Percentiles rank a stretch among this genome's conserved stretches.
phyloP scores from a whole-genome alignment of 2,888 invertebrate species.

The Tipula lateralis region DNA sequence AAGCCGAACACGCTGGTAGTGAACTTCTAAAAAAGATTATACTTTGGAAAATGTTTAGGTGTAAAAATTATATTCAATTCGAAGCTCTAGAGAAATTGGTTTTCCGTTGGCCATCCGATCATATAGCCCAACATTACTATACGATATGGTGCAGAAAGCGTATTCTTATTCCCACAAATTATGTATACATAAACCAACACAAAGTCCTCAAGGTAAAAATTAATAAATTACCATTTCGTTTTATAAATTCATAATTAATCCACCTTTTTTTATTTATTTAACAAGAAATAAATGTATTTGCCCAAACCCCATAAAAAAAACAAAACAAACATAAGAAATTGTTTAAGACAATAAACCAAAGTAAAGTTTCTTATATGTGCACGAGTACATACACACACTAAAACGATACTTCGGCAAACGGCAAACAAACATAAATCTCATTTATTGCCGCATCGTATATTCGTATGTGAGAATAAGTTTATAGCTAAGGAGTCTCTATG shows the following conservation, averaged over 20 bases:
- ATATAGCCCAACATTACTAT: no score
- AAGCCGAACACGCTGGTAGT: no score
- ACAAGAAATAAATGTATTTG: background rate
- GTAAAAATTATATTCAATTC: no score
- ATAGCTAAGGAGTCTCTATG: background rate
- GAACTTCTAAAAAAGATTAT: no score
- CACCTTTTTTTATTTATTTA: slow-evolving; percentile 5
- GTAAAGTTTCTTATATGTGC: background rate
- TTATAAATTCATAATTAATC: slow-evolving; percentile 24
- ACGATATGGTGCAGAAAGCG: no score
- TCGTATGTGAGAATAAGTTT: background rate
- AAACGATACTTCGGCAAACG: background rate
- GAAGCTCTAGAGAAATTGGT: no score
- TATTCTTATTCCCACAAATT: slow-evolving; percentile 6
- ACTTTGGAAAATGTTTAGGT: no score
- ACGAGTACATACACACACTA: no score
- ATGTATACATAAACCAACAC: background rate
- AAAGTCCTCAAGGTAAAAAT: slow-evolving; percentile 1
- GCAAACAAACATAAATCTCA: slow-evolving; percentile 19
- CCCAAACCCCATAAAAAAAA: background rate
- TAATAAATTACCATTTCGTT: slow-evolving; percentile 12
- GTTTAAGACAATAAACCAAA: background rate
- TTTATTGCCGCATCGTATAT: slow-evolving; percentile 1
- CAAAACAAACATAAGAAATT: background rate
- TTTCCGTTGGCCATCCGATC: no score